Conservation (phyloP, 2,888 invertebrate genomes). For the Lamellibrachia columna region DNA sequence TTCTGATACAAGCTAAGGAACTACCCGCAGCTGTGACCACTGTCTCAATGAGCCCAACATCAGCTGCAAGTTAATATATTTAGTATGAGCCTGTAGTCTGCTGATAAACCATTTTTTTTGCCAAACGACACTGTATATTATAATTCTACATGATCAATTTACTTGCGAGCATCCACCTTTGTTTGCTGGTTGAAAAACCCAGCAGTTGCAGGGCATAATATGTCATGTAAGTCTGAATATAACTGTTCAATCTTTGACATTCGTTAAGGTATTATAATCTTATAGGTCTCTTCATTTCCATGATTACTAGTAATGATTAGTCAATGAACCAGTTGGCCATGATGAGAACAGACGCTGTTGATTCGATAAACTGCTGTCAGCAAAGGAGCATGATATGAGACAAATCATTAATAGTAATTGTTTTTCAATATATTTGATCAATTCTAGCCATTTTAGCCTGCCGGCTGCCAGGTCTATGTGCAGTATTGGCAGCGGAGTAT, state of each 20-base stretch:
- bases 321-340: background rate
- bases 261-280: too few species aligned
- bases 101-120: background rate
- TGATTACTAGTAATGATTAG: background rate
- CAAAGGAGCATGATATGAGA: constrained; percentile 1
- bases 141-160: too few species aligned
- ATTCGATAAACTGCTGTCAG: background rate
- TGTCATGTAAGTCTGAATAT: too few species aligned
- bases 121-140: background rate
- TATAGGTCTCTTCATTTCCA: background rate
- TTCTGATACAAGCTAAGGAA: background rate
- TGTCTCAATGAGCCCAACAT: background rate
- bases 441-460: constrained; percentile 26
- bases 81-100: background rate
- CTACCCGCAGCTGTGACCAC: background rate
- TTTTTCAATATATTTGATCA: constrained; percentile 37
- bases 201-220: too few species aligned
- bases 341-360: background rate
- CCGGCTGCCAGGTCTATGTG: background rate
- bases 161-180: too few species aligned
- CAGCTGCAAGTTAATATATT: background rate
- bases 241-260: too few species aligned
- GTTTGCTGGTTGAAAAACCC: too few species aligned
- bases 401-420: constrained; percentile 37
- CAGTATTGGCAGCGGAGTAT: background rate